Conservation (phyloP, 2,888 invertebrate genomes). For the Himalopsyche japonica region DNA sequence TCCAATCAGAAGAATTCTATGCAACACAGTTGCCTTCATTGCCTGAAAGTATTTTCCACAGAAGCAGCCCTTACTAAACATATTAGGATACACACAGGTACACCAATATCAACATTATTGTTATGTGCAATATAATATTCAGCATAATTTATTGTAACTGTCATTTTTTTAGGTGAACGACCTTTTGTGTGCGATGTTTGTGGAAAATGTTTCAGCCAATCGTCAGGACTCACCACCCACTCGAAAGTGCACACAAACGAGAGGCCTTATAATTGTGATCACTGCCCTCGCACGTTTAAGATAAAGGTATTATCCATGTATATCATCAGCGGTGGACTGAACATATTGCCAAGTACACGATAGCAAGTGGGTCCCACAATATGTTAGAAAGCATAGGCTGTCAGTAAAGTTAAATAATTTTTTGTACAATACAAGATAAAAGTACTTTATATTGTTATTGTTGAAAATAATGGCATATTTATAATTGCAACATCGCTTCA, state of each 20-base stretch:
- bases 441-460: no score
- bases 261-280: slow-evolving; percentile 12
- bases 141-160: no score
- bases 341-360: no score
- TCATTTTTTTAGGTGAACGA: slow-evolving; percentile 10
- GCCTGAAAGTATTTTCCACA: slow-evolving; percentile 2
- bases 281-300: slow-evolving; percentile 16
- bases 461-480: no score
- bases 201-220: slow-evolving; percentile 17
- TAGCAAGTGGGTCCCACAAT: no score
- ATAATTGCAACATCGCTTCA: no score
- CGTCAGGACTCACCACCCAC: slow-evolving; percentile 18
- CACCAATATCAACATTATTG: neutral
- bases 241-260: slow-evolving; percentile 21
- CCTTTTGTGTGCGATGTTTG: slow-evolving; percentile 20
- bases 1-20: neutral
- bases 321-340: no score
- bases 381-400: no score
- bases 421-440: no score
- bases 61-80: slow-evolving; percentile 16
- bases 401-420: no score
- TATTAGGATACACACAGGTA: slow-evolving; percentile 17
- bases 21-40: neutral
- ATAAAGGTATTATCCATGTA: slow-evolving; percentile 8
- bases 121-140: neutral